Evolutionary conservation across 1,140 invertebrate genomes (phyloP), one percentile per base, ranked within the genome.

Genomic region (Geopemphigus sp.): DNA sequence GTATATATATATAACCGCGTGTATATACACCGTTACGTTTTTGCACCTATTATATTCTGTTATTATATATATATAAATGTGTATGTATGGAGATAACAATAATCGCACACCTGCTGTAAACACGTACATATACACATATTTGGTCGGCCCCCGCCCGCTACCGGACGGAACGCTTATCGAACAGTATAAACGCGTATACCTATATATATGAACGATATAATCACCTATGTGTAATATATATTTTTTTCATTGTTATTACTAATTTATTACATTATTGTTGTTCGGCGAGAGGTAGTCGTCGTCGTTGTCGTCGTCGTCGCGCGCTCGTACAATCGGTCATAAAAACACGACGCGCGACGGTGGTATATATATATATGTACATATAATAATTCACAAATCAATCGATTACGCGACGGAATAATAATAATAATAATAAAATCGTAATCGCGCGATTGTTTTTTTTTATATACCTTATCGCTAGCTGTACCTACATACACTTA

Each of bases 241-340:
- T 70, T 70, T 50, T 26, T 72, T 32, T 54, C 68, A 54, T 72
- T 54, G 68, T 72, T 54, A 72, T 72, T 72, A 54, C 24, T 47
- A 26, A 29, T 72, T 72, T 72, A 72, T 72, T 53, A 54, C 68
- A 54, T 72, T 72, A 72, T 72, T 54, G 68, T 54, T 39, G 68
- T 72, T 19, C 24, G 26, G 17, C 50, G 32, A 3, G n/a, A 45
- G n/a, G n/a, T 50, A 54, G 66, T 39, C 14, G n/a, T n/a, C n/a
- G n/a, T n/a, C n/a, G n/a, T n/a, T n/a, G n/a, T n/a, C n/a, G n/a
- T n/a, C n/a, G n/a, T n/a, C n/a, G n/a, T n/a, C 32, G 12, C 4
- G 50, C 22, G 4, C 6, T 22, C 17, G 10, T 47, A 72, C 68
- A 72, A 72, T 72, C 68, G 68, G 68, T 32, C 68, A 54, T 72